Percentiles rank a stretch among this genome's conserved stretches.
Evolutionary conservation across 1,140 invertebrate species (phyloP).

Genomic region (Drosophila micromelanica): DNA sequence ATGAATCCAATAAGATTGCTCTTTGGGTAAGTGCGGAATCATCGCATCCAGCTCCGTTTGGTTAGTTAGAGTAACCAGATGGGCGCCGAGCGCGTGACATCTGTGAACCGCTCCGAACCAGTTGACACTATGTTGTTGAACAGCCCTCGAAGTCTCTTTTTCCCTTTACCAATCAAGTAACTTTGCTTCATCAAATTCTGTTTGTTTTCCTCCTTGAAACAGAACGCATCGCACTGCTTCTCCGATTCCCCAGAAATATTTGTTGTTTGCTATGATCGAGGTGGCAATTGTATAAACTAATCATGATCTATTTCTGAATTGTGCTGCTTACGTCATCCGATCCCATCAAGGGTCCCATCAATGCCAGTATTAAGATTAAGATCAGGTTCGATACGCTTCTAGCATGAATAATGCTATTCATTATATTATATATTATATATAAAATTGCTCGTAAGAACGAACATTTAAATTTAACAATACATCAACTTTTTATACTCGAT

Average conservation of each 20-base stretch:
- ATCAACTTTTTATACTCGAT: too few relatives aligned
- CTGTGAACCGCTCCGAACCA: not conserved
- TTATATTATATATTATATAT: too few relatives aligned
- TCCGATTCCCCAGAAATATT: not conserved
- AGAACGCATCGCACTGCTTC: conserved; percentile 11
- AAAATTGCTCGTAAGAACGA: not conserved
- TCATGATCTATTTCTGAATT: not conserved
- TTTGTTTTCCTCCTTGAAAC: conserved; percentile 3
- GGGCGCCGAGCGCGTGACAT: not conserved
- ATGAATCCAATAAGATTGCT: conserved; percentile 2
- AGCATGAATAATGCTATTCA: too few relatives aligned
- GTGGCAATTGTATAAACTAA: too few relatives aligned
- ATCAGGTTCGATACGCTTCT: too few relatives aligned
- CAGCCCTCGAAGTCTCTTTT: not conserved
- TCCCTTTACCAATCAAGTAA: not conserved
- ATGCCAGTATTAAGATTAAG: not conserved
- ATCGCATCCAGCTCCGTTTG: conserved; percentile 1
- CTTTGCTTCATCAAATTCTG: not conserved
- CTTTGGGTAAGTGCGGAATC: not conserved
- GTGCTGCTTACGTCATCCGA: not conserved
- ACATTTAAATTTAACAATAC: not conserved
- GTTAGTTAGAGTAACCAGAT: conserved; percentile 6
- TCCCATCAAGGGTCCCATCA: not conserved
- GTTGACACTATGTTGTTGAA: too few relatives aligned
- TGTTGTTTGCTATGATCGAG: not conserved